Evolutionary conservation across 1,140 invertebrate species (phyloP).

Genomic region (Belonocnema kinseyi): DNA sequence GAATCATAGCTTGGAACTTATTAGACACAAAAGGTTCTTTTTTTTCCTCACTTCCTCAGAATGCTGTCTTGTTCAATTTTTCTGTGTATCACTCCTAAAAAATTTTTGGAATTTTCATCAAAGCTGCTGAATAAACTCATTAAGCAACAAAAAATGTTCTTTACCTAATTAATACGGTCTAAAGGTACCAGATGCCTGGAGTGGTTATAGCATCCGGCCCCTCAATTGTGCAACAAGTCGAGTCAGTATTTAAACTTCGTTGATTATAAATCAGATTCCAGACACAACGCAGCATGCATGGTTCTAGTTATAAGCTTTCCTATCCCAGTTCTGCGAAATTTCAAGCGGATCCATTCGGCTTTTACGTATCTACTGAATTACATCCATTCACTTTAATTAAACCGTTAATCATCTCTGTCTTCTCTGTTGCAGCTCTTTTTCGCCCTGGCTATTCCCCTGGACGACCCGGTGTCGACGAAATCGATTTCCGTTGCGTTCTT

Average conservation of each 20-base stretch:
- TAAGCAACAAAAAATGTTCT: too few species aligned
- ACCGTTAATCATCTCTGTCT: conserved; percentile 25
- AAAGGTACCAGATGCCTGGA: too few species aligned
- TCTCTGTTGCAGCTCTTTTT: conserved; percentile 60
- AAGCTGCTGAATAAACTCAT: too few species aligned
- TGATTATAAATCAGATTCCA: background rate
- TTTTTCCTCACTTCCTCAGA: too few species aligned
- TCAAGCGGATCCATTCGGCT: background rate
- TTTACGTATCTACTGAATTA: conserved; percentile 11
- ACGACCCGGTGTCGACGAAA: conserved; percentile 64
- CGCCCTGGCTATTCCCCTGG: conserved; percentile 63
- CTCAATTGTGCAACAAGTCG: conserved; percentile 15
- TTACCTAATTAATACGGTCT: too few species aligned
- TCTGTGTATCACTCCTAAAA: too few species aligned
- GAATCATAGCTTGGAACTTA: too few species aligned
- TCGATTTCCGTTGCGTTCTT: conserved; percentile 66
- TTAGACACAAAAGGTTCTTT: too few species aligned
- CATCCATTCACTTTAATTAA: conserved; percentile 34
- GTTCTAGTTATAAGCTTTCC: background rate
- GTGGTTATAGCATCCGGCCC: too few species aligned
- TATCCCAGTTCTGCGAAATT: background rate
- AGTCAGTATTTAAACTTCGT: conserved; percentile 1
- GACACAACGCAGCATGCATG: background rate
- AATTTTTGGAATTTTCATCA: too few species aligned
- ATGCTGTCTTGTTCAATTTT: too few species aligned